Percentiles rank a stretch among this genome's conserved stretches.
phyloP scores from a whole-genome alignment of 1,140 invertebrate species.

The Diploscapter pachys region DNA sequence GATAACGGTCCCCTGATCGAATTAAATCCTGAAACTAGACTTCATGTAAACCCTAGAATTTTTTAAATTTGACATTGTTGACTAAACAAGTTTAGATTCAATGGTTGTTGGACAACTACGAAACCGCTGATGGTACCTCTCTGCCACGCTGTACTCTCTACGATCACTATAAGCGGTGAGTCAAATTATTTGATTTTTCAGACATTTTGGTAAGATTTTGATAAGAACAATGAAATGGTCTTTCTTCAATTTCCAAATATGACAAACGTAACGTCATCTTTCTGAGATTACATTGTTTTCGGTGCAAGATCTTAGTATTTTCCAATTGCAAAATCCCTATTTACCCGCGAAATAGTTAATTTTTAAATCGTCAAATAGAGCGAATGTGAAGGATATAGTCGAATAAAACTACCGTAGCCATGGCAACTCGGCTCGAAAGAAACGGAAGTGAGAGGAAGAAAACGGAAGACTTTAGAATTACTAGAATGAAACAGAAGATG shows the following conservation, averaged over 20 bases:
- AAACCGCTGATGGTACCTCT: conserved; percentile 93
- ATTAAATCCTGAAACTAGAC: not conserved
- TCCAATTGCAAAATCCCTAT: not conserved
- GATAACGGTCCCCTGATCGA: not conserved
- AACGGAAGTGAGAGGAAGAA: no score
- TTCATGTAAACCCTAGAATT: not conserved
- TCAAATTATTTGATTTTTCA: conserved; percentile 57
- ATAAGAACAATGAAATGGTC: conserved; percentile 62
- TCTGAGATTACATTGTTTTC: conserved; percentile 88
- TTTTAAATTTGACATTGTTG: not conserved
- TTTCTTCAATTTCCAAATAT: not conserved
- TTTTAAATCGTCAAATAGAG: no score
- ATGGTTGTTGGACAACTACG: conserved; percentile 96
- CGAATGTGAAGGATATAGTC: no score
- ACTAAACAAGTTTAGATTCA: conserved; percentile 70
- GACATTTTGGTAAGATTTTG: no score
- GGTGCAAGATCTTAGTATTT: conserved; percentile 62
- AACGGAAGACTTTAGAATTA: no score
- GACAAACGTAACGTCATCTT: conserved; percentile 64
- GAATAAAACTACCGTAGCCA: no score
- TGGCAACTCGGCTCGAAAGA: no score
- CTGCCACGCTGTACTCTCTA: conserved; percentile 91
- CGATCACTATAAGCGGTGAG: conserved; percentile 77
- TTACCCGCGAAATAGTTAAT: no score
- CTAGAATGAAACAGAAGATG: no score